A percentile compares a stretch with the other conserved stretches of the same genome.
Conservation (phyloP, 1,140 invertebrate species). For the Ceratosolen fusciceps region DNA sequence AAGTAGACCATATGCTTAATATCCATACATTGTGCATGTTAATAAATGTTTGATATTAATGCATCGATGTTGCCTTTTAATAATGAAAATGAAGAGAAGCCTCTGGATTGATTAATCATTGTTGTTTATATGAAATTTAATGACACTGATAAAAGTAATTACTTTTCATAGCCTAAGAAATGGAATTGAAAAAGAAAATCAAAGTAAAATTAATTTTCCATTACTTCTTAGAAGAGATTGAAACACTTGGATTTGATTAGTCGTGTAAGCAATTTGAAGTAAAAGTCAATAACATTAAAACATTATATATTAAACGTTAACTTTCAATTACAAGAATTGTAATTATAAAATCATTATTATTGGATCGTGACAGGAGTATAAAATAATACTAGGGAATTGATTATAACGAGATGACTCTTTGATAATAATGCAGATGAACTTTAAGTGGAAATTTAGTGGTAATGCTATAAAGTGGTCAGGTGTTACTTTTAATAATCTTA, state of each 20-base stretch:
- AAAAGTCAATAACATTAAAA: not conserved
- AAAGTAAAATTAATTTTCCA: not conserved
- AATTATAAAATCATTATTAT: not conserved
- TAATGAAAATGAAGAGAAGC: not conserved
- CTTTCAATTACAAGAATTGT: too few relatives aligned
- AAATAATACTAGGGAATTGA: too few relatives aligned
- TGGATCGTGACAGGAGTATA: too few relatives aligned
- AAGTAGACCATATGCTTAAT: conserved; percentile 22
- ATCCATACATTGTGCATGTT: not conserved
- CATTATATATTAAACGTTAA: too few relatives aligned
- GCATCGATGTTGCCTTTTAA: not conserved
- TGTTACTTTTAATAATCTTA: not conserved
- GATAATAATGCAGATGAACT: not conserved
- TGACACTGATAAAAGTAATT: not conserved
- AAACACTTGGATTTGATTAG: not conserved
- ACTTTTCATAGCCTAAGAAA: not conserved
- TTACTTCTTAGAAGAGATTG: not conserved
- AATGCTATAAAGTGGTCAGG: not conserved
- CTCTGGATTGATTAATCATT: not conserved
- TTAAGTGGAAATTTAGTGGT: not conserved
- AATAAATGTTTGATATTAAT: not conserved
- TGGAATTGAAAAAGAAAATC: not conserved
- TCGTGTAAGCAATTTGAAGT: not conserved
- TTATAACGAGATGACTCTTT: not conserved
- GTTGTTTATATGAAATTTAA: not conserved